phyloP scores from a whole-genome alignment of 2,888 invertebrate species.

The Alitta virens region DNA sequence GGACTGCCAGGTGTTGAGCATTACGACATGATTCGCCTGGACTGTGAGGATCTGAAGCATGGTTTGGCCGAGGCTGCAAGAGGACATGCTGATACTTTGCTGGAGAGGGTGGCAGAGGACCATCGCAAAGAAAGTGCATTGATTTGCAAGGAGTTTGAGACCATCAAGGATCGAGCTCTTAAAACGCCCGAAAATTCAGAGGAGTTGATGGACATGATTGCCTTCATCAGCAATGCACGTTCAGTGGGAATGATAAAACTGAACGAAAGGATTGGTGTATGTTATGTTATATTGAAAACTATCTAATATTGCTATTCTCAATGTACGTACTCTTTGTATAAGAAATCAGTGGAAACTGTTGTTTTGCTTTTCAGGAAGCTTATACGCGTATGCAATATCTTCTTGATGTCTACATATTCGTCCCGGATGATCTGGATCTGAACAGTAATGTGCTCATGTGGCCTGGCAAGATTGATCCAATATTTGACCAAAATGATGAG shows the following conservation, averaged over 20 bases:
- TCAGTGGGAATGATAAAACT: constrained; percentile 70
- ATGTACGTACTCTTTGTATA: no score
- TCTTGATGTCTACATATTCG: constrained; percentile 75
- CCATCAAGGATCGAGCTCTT: constrained; percentile 68
- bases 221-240: constrained; percentile 77
- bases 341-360: no score
- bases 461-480: constrained; percentile 75
- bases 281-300: no score
- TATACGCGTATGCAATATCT: constrained; percentile 59
- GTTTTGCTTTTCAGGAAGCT: constrained; percentile 35
- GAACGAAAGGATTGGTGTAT: constrained; percentile 67
- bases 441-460: constrained; percentile 82
- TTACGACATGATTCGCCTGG: constrained; percentile 55
- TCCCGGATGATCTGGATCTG: constrained; percentile 72
- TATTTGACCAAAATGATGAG: constrained; percentile 77
- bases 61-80: constrained; percentile 53
- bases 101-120: constrained; percentile 52
- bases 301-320: no score
- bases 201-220: constrained; percentile 77
- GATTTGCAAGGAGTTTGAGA: constrained; percentile 67
- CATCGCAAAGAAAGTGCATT: constrained; percentile 42
- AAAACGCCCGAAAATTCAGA: constrained; percentile 75
- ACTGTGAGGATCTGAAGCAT: constrained; percentile 57
- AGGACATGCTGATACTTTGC: constrained; percentile 49
- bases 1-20: constrained; percentile 54